Evolutionary conservation across 2,888 invertebrate species (phyloP).

Genomic region (Tenthredo notha): DNA sequence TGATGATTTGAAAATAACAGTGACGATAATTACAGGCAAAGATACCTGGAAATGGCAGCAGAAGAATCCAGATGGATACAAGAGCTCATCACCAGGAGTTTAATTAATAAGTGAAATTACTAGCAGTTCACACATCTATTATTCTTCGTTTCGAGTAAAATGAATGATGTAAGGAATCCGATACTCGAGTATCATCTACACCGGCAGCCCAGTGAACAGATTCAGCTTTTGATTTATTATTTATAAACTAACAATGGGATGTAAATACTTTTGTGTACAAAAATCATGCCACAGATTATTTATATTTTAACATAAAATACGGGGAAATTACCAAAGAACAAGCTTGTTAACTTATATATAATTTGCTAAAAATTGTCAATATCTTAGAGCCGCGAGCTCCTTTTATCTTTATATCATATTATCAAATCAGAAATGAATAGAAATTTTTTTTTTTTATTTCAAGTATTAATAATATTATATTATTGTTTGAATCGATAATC

Average conservation of each 20-base stretch:
- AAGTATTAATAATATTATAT: neutral
- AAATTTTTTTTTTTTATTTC: neutral
- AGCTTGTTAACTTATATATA: neutral
- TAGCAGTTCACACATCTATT: neutral
- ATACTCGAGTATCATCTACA: neutral
- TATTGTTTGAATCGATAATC: neutral
- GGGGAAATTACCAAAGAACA: constrained; percentile 27
- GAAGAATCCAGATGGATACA: constrained; percentile 88
- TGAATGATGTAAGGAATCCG: neutral
- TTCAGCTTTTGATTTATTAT: neutral
- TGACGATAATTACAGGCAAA: constrained; percentile 75
- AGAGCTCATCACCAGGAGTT: neutral
- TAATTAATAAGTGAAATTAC: neutral
- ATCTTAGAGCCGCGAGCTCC: neutral
- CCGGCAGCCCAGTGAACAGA: neutral
- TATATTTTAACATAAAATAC: neutral
- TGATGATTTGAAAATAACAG: constrained; percentile 23
- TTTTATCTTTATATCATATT: neutral
- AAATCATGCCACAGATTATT: neutral
- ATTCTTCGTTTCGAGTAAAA: neutral
- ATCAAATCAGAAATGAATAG: neutral
- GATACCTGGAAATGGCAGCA: constrained; percentile 96
- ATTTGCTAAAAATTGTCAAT: neutral
- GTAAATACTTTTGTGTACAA: neutral
- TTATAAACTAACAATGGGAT: neutral